phyloP scores from a whole-genome alignment of 2,888 invertebrate genomes.

The Globia sparganii region DNA sequence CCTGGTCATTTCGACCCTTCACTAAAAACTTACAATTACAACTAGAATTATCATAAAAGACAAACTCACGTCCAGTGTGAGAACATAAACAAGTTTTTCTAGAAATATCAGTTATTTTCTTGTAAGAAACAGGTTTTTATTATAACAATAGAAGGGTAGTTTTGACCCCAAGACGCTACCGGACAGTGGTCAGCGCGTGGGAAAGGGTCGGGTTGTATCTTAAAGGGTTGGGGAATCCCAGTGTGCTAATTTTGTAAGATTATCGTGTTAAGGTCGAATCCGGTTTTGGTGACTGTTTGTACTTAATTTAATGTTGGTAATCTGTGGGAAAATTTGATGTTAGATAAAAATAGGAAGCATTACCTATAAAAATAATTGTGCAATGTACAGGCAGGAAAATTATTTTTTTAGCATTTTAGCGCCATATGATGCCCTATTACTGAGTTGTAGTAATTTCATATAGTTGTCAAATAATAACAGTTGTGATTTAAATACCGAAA shows the following conservation, averaged over 20 bases:
- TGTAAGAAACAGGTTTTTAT: conserved; percentile 68
- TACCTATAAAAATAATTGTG: background rate
- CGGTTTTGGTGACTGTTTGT: conserved; percentile 26
- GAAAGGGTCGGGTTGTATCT: conserved; percentile 73
- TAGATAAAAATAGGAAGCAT: background rate
- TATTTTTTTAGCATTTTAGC: no score
- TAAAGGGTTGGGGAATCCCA: conserved; percentile 52
- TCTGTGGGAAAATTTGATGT: background rate
- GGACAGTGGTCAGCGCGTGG: conserved; percentile 84
- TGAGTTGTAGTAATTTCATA: no score
- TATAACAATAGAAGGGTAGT: conserved; percentile 67
- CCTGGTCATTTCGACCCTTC: conserved; percentile 39
- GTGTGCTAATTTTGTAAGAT: conserved; percentile 60
- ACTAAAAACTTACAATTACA: background rate
- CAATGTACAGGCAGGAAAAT: no score
- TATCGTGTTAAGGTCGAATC: conserved; percentile 53
- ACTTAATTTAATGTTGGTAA: background rate
- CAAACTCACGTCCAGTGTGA: conserved; percentile 65
- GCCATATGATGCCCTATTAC: no score
- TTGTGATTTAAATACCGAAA: no score
- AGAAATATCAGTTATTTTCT: conserved; percentile 61
- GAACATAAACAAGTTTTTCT: conserved; percentile 79
- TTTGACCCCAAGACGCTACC: conserved; percentile 72
- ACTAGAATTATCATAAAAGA: conserved; percentile 49
- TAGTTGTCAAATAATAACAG: no score